Base-by-base conservation (phyloP, 2,888 invertebrate species). In the Gisinianus flammeolus region DNA sequence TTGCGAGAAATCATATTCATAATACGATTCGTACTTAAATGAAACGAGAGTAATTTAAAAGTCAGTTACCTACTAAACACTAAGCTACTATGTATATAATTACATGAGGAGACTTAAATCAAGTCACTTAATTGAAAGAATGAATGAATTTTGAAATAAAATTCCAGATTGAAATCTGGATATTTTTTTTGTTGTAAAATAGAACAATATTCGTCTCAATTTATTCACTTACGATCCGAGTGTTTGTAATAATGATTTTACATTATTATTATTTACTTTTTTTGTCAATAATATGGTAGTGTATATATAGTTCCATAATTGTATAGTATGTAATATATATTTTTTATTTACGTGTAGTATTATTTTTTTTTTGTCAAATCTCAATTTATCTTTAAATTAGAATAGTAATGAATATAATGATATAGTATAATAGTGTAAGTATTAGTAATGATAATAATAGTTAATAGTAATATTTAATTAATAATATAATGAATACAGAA, bases 171-270 rank as follows among this genome's bases (percentile, higher is more conserved):
- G 44, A 44, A n/a, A 26, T 70, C n/a, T 70, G 22, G n/a, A n/a
- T n/a, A n/a, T n/a, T 28, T 70, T 70, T 54, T 70, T 52, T 70
- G 44, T 54, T 70, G 70, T 54, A 70, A 70, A 70, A 70, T 70
- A 70, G 70, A 70, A 70, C 70, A 70, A 70, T 24, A 16, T 64
- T 28, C 16, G 28, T 24, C 22, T 58, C 22, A 58, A 64, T 64
- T 24, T 26, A 26, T 26, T 26, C 64, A 64, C 26, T 64, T 26
- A 28, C 28, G 16, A 26, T 44, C 64, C 64, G 30, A 28, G 64
- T 28, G 28, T 64, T 24, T 8, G 26, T 26, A 64, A 64, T 26
- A 64, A 64, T 28, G 64, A 64, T 28, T 44, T 44, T 44, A 26
- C 10, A 58, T 64, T 26, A 26, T 64, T 26, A 64, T 24, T 26